phyloP scores from a whole-genome alignment of 2,888 invertebrate genomes.

The Hyposoter dolosus region DNA sequence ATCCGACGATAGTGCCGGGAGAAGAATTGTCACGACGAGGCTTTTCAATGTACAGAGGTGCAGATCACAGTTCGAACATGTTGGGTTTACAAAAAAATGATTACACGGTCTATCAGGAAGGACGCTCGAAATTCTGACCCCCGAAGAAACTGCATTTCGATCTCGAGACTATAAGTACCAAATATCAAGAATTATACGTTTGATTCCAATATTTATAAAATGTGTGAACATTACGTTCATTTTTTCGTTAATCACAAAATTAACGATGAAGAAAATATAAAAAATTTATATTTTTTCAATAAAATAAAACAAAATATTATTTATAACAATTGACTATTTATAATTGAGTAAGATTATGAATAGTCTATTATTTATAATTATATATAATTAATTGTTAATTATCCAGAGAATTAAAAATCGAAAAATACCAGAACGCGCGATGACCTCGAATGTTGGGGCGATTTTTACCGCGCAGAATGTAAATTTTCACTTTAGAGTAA shows the following conservation, averaged over 20 bases:
- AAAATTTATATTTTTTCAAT: conserved; percentile 1
- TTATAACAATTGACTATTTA: no score
- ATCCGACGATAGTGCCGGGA: conserved; percentile 86
- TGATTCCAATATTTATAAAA: neutral
- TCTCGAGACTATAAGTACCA: conserved; percentile 28
- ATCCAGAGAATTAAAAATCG: no score
- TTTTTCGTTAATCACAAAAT: neutral
- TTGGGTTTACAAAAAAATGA: conserved; percentile 71
- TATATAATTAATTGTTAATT: no score
- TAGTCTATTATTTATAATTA: no score
- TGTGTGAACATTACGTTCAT: neutral
- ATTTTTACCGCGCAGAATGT: no score
- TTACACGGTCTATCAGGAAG: conserved; percentile 75
- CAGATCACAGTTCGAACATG: conserved; percentile 81
- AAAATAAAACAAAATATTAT: neutral
- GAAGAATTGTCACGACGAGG: conserved; percentile 87
- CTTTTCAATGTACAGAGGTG: conserved; percentile 87
- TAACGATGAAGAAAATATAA: neutral
- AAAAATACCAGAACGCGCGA: no score
- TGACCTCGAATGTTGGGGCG: no score
- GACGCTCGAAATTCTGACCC: conserved; percentile 78
- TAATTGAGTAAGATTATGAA: no score
- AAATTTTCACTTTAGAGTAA: no score
- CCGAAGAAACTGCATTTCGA: conserved; percentile 23
- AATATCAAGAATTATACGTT: conserved; percentile 36